Evolutionary conservation across 2,797 vertebrate genomes (phyloP).

Genomic region (Microctenopoma steveboyesi): DNA sequence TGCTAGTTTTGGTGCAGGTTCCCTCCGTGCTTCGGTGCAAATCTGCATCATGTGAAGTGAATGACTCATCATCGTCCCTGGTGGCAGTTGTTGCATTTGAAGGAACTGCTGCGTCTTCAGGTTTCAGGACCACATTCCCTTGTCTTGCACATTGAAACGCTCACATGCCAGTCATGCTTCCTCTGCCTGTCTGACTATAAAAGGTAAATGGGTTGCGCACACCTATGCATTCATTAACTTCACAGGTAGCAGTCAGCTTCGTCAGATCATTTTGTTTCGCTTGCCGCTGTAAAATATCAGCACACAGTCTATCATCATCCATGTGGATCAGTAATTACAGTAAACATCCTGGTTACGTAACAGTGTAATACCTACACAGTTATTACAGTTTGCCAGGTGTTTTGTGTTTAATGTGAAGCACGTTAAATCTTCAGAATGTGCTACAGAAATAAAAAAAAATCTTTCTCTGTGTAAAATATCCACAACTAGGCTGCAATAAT

Average conservation of each 20-base stretch:
- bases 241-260: not conserved
- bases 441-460: too few relatives aligned
- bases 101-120: constrained; percentile 46
- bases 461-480: not conserved
- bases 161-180: constrained; percentile 71
- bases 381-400: too few relatives aligned
- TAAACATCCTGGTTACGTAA: not conserved
- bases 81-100: not conserved
- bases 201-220: constrained; percentile 20
- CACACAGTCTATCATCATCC: not conserved
- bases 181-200: constrained; percentile 22
- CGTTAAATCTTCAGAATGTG: too few relatives aligned
- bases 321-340: too few relatives aligned
- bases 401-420: too few relatives aligned
- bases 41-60: not conserved
- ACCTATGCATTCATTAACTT: constrained; percentile 40
- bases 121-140: constrained; percentile 28
- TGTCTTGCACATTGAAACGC: constrained; percentile 25
- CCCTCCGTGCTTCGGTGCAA: not conserved
- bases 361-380: too few relatives aligned
- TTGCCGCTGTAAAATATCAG: not conserved
- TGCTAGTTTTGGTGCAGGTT: constrained; percentile 26
- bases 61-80: not conserved
- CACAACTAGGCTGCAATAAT: not conserved
- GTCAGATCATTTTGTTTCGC: not conserved